Percentiles rank a stretch among this genome's conserved stretches.
Evolutionary conservation across 2,888 invertebrate species (phyloP).

Genomic region (Polyommatus iphigenia): DNA sequence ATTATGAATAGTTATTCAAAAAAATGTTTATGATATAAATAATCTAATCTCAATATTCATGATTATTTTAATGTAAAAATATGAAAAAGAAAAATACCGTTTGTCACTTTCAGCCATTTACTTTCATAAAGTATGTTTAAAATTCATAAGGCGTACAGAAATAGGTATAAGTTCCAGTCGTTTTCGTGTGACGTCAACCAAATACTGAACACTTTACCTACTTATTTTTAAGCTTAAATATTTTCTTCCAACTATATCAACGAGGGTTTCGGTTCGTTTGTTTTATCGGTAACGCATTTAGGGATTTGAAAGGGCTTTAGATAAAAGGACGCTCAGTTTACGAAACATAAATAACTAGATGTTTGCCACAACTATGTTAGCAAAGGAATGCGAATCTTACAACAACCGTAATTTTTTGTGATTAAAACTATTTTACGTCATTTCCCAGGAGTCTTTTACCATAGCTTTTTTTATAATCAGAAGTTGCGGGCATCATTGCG

Average conservation of each 20-base stretch:
- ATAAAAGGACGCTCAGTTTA: slow-evolving; percentile 22
- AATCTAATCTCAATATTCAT: background rate
- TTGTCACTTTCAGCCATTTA: background rate
- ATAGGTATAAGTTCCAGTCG: background rate
- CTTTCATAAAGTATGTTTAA: slow-evolving; percentile 14
- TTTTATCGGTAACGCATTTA: slow-evolving; percentile 27
- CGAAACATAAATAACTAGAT: background rate
- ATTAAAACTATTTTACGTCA: no score
- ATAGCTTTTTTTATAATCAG: no score
- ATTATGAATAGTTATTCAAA: background rate
- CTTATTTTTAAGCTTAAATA: slow-evolving; percentile 13
- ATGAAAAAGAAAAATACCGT: background rate
- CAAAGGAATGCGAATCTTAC: background rate
- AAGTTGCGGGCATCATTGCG: no score
- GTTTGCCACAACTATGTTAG: background rate
- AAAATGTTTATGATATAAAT: background rate
- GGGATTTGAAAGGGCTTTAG: background rate
- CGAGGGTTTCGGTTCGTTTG: slow-evolving; percentile 26
- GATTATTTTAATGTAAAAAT: background rate
- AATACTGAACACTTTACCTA: slow-evolving; percentile 1
- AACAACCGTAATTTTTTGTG: no score
- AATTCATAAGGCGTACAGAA: slow-evolving; percentile 8
- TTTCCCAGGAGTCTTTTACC: no score
- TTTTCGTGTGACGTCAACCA: slow-evolving; percentile 22
- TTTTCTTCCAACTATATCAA: slow-evolving; percentile 22